A percentile compares a stretch with the other conserved stretches of the same genome.
phyloP scores from a whole-genome alignment of 2,888 invertebrate genomes.

The Euphydryas editha region DNA sequence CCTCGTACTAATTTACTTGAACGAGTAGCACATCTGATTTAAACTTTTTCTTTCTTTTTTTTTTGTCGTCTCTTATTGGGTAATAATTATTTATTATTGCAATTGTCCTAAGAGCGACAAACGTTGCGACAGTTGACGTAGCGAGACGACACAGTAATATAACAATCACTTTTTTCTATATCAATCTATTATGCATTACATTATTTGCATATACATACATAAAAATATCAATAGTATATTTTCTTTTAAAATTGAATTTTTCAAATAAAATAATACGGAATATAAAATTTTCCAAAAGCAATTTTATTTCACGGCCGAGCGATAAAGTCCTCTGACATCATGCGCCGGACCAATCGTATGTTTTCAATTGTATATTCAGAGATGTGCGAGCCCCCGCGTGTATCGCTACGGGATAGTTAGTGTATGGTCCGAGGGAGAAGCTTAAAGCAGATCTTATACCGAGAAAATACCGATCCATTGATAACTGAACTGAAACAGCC shows the following conservation, averaged over 20 bases:
- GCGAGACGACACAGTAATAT: too few relatives aligned
- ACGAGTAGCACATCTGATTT: too few relatives aligned
- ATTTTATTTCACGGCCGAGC: neutral
- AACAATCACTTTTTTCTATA: too few relatives aligned
- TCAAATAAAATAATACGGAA: neutral
- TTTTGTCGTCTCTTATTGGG: too few relatives aligned
- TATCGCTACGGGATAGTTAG: slow-evolving; percentile 12
- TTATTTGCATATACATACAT: neutral
- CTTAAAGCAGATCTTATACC: neutral
- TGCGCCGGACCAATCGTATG: slow-evolving; percentile 4
- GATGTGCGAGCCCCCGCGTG: slow-evolving; percentile 13
- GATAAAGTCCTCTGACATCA: slow-evolving; percentile 11
- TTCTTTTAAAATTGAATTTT: neutral
- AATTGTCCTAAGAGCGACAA: too few relatives aligned
- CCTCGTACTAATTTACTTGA: too few relatives aligned
- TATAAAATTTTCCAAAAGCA: neutral
- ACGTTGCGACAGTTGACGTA: too few relatives aligned
- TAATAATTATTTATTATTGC: too few relatives aligned
- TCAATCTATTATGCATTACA: neutral
- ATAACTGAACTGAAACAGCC: too few relatives aligned
- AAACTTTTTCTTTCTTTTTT: too few relatives aligned
- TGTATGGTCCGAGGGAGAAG: slow-evolving; percentile 1
- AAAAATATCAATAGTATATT: neutral
- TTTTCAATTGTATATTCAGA: slow-evolving; percentile 11
- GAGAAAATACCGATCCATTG: too few relatives aligned